A percentile compares a stretch with the other conserved stretches of the same genome.
Conservation (phyloP, 2,797 vertebrate genomes). For the Leptoclinus maculatus region DNA sequence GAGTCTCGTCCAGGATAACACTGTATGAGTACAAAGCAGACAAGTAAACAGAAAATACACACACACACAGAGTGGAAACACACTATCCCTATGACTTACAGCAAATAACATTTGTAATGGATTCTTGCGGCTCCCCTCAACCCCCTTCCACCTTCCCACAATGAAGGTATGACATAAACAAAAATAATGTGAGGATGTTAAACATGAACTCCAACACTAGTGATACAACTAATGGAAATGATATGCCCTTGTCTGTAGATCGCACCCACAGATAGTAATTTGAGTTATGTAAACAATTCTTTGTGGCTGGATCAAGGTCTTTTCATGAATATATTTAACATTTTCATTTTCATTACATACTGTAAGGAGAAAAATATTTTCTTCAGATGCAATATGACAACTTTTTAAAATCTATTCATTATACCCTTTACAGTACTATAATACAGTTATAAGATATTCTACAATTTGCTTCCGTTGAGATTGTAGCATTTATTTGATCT, state of each 20-base stretch:
- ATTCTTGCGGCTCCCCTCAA: neutral
- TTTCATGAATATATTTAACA: slow-evolving; percentile 15
- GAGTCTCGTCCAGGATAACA: slow-evolving; percentile 52
- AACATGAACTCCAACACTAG: neutral
- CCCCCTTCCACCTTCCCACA: neutral
- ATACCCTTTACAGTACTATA: neutral
- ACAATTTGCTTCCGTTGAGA: slow-evolving; percentile 5
- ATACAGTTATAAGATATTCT: neutral
- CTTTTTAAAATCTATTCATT: slow-evolving; percentile 8
- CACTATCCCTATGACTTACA: slow-evolving; percentile 23
- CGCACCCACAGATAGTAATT: neutral
- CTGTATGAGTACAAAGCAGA: slow-evolving; percentile 51
- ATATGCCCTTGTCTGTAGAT: neutral
- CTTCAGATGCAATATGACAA: slow-evolving; percentile 4
- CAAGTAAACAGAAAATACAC: slow-evolving; percentile 46
- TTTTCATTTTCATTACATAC: slow-evolving; percentile 6
- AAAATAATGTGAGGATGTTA: neutral
- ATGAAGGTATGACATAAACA: neutral
- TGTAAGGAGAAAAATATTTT: slow-evolving; percentile 1
- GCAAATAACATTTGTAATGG: slow-evolving; percentile 15
- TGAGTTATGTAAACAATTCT: neutral
- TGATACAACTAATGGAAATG: slow-evolving; percentile 13
- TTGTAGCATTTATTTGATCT: neutral
- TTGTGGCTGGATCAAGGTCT: neutral
- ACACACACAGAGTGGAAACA: slow-evolving; percentile 22